A percentile compares a stretch with the other conserved stretches of the same genome.
These are phyloP conservation scores for Cottoperca gobio DNA, from an alignment of 2,797 vertebrate genomes.

Conservation along the genomic window DNA sequence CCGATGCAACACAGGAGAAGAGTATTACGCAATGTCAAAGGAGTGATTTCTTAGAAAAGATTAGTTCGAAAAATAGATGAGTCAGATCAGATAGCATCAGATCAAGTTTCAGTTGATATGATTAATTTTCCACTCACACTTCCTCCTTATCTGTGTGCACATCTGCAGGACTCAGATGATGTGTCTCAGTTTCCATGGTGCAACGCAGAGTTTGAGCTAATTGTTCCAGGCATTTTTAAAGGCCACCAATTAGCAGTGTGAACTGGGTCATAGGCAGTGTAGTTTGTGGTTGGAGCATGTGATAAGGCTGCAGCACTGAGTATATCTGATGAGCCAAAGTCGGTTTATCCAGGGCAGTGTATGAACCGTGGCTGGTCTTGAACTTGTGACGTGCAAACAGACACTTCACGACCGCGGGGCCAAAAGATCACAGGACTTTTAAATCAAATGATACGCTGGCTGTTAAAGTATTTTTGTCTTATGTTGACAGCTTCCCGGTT, in stretches of 20 bases:
- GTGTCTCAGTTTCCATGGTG: background rate
- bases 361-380: constrained; percentile 35
- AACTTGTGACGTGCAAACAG: constrained; percentile 61
- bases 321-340: constrained; percentile 28
- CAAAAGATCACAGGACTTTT: constrained; percentile 68
- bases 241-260: constrained; percentile 28
- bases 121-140: constrained; percentile 40
- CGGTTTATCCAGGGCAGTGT: constrained; percentile 13
- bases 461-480: constrained; percentile 45
- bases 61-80: constrained; percentile 22
- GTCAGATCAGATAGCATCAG: constrained; percentile 32
- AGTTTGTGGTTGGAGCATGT: constrained; percentile 63
- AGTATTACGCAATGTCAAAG: background rate
- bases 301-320: constrained; percentile 39
- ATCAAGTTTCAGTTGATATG: constrained; percentile 26
- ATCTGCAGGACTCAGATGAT: constrained; percentile 23
- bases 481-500: constrained; percentile 46
- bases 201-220: background rate
- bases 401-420: constrained; percentile 41
- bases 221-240: constrained; percentile 22
- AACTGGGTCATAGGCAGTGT: constrained; percentile 28
- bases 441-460: constrained; percentile 67
- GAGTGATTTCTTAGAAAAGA: background rate
- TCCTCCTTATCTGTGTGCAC: constrained; percentile 20
- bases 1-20: background rate